phyloP scores from a whole-genome alignment of 2,888 invertebrate genomes.

The Campoletis raptor region DNA sequence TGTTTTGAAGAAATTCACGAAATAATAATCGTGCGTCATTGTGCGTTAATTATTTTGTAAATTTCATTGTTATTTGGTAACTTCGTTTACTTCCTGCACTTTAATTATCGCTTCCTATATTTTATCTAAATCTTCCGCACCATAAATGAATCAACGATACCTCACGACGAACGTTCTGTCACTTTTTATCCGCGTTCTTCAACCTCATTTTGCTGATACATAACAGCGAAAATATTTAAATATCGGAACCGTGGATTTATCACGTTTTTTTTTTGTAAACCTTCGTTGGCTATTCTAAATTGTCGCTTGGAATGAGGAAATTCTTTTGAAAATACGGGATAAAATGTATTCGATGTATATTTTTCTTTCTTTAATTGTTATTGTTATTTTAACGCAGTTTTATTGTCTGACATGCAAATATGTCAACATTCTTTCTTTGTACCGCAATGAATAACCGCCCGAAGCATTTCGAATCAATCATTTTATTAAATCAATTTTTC shows the following conservation, averaged over 20 bases:
- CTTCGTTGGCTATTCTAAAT: background rate
- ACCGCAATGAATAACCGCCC: background rate
- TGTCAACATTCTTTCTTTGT: background rate
- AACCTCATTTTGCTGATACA: background rate
- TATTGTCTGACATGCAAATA: background rate
- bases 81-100: background rate
- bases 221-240: background rate
- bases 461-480: background rate
- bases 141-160: background rate
- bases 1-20: background rate
- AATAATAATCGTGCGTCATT: background rate
- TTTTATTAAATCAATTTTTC: background rate
- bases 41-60: background rate
- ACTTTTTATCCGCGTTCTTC: conserved; percentile 1
- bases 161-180: background rate
- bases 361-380: background rate
- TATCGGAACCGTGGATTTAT: background rate
- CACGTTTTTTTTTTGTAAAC: background rate
- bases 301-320: background rate
- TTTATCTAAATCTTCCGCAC: background rate
- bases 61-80: background rate
- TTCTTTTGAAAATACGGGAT: no score
- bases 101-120: background rate
- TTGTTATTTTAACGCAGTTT: background rate
- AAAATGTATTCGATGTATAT: background rate